Evolutionary conservation across 2,797 vertebrate genomes (phyloP), one percentile per base, ranked within the genome.

Genomic region (Chloroceryle amazona): DNA sequence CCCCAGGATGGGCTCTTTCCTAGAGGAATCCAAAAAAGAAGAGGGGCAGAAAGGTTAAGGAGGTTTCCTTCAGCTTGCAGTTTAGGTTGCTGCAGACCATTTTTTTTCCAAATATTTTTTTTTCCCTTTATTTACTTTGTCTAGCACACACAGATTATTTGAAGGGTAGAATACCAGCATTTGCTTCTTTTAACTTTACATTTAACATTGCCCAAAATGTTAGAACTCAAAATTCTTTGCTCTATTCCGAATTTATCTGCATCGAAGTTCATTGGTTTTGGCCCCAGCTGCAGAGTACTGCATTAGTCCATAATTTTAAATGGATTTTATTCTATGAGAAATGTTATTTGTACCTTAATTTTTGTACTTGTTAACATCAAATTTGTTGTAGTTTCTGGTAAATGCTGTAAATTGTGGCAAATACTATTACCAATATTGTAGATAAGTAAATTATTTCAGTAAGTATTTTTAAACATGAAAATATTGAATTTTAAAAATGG

Each of bases 211-310:
- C 2, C 10, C 4, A 6, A 44, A 33, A 6, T 28, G 33, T 57
- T 28, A 1, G 12, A 39, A 37, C 37, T 72, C 13, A 52, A 5
- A 79, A 39, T 41, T 29, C 29, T 13, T 37, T 26, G 9, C 31
- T 73, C 7, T 58, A 0, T 3, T 80, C 42, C 31, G 35, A 42
- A 63, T 74, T 51, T 51, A n/a, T 19, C 29, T 18, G 60, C 37
- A 10, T 0, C 25, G 21, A 35, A 10, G 11, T n/a, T n/a, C 6
- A 15, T n/a, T 17, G 25, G 6, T 6, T 46, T 46, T 11, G 11
- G 11, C 11, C 16, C 10, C 39, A 72, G 0, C 7, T 25, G 47
- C 41, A 9, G 11, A 68, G 12, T 18, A 51, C 2, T 35, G 18
- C 8, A 2, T 35, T 41, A 68, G 26, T 60, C 68, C 25, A 11